Evolutionary conservation across 1,140 invertebrate genomes (phyloP), one percentile per base, ranked within the genome.

Genomic region (Solenopsis fugax): DNA sequence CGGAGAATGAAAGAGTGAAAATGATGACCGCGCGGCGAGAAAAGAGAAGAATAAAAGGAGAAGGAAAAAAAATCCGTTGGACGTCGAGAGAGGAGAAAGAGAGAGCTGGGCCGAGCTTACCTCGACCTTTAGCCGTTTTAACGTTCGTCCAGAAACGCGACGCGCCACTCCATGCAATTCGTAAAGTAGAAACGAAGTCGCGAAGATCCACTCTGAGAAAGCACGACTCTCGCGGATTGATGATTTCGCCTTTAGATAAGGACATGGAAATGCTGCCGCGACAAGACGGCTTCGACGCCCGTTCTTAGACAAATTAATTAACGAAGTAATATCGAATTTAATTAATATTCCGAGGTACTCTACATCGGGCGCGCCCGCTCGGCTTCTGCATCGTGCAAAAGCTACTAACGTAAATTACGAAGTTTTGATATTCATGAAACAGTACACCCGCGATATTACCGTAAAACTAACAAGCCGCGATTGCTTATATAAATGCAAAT

Each of bases 271-370:
- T 18, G 69, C 48, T 21, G 80, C 41, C 54, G 62, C 80, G 80
- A 62, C 67, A 84, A 73, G 80, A 45, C 69, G 29, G 29, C 54
- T 84, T 73, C 80, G 54, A 58, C 80, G 80, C 24, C 37, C 52
- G 80, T 56, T 82, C 67, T 73, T 82, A 82, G 67, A 82, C 80
- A 82, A 82, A 82, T 82, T 82, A 82, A 82, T 82, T 82, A 82
- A 82, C 69, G 80, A 82, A 84, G 80, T 84, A 84, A 84, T 84
- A 84, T 84, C 80, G 80, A 84, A 84, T 84, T 84, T 84, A 84
- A 84, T 84, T 84, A 75, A 84, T 84, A 84, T 84, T 84, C 69
- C 80, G 41, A 60, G 54, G 24, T 73, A 84, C 69, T 29, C 29
- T 73, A 75, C 54, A 60, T 84, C 64, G 64, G 41, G 34, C 71